phyloP scores from a whole-genome alignment of 2,888 invertebrate genomes.

The Chrysopilus asiliformis region DNA sequence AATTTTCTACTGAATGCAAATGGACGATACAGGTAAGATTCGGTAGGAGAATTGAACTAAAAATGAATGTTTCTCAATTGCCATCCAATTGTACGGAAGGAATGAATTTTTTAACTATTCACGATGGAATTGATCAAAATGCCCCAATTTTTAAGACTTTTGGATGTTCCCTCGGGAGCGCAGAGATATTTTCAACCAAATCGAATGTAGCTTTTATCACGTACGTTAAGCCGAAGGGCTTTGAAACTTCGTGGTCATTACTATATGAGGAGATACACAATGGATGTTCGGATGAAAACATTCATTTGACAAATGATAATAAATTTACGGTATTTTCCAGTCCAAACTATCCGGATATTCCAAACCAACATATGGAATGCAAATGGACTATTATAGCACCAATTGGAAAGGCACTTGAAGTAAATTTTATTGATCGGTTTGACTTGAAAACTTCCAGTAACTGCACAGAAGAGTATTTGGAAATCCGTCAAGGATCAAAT shows the following conservation, averaged over 20 bases:
- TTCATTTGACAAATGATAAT: conserved; percentile 40
- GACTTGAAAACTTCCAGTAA: conserved; percentile 40
- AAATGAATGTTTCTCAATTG: no score
- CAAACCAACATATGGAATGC: conserved; percentile 65
- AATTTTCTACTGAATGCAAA: conserved; percentile 36
- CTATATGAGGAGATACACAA: conserved; percentile 47
- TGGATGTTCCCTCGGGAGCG: conserved; percentile 55
- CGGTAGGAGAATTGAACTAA: conserved; percentile 51
- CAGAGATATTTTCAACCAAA: conserved; percentile 40
- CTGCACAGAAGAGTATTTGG: conserved; percentile 43
- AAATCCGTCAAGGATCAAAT: conserved; percentile 69
- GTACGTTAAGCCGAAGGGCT: no score
- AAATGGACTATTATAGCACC: conserved; percentile 58
- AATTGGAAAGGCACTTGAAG: conserved; percentile 50
- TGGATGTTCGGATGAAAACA: conserved; percentile 56
- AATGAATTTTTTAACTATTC: conserved; percentile 33
- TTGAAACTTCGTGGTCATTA: no score
- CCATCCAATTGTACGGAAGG: no score
- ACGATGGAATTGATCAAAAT: conserved; percentile 52
- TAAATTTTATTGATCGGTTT: conserved; percentile 63
- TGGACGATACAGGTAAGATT: conserved; percentile 59
- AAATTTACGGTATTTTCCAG: conserved; percentile 47
- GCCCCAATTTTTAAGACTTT: conserved; percentile 57
- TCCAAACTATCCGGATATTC: conserved; percentile 64
- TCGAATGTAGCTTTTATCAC: conserved; percentile 50